A percentile compares a stretch with the other conserved stretches of the same genome.
Conservation (phyloP, 2,888 invertebrate species). For the Fabriciana adippe region DNA sequence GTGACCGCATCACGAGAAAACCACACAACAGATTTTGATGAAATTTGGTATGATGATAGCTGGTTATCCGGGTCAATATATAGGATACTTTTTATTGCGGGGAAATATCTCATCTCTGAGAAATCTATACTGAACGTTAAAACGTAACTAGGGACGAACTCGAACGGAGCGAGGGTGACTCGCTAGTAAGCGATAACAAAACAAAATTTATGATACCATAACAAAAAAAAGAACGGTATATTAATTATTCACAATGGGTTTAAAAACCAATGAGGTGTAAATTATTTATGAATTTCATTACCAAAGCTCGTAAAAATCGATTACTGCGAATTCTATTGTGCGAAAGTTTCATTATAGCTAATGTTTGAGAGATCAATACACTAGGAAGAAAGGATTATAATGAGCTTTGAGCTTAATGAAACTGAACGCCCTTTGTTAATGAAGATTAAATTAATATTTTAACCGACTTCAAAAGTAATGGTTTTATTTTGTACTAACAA, state of each 20-base stretch:
- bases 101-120: too few species aligned
- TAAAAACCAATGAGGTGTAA: conserved; percentile 34
- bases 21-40: too few species aligned
- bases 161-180: too few species aligned
- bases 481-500: too few species aligned
- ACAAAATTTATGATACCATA: not conserved
- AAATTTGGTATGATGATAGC: too few species aligned
- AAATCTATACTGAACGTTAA: too few species aligned
- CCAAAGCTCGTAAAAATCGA: conserved; percentile 34
- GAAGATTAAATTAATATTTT: not conserved
- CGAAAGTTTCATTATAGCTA: conserved; percentile 25
- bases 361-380: conserved; percentile 23
- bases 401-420: not conserved
- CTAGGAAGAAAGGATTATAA: conserved; percentile 1
- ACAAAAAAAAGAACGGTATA: conserved; percentile 6
- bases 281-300: conserved; percentile 36
- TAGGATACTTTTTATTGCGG: too few species aligned
- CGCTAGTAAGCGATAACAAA: too few species aligned
- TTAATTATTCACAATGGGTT: conserved; percentile 31
- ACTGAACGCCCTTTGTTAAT: conserved; percentile 1
- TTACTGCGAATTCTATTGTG: conserved; percentile 32
- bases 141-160: too few species aligned
- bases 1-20: too few species aligned
- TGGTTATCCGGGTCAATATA: too few species aligned
- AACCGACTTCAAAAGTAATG: too few species aligned